phyloP scores from a whole-genome alignment of 2,888 invertebrate genomes.

The Steinernema carpocapsae region DNA sequence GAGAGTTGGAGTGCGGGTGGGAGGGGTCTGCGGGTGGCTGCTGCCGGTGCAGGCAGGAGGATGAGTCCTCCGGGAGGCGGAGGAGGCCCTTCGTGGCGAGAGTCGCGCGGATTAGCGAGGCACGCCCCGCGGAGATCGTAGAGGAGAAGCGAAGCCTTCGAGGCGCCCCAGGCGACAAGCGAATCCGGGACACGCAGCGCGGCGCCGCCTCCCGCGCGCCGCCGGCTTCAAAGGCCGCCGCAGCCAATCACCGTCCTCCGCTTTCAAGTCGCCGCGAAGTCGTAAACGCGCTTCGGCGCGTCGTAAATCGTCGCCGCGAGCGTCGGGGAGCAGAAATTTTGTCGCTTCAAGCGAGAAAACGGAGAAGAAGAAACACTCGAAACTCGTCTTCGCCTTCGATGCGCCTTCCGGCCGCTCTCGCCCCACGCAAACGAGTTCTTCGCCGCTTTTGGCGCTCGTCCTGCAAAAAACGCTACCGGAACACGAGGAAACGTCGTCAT shows the following conservation, averaged over 20 bases:
- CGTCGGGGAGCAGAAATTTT: slow-evolving; percentile 4
- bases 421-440: slow-evolving; percentile 6
- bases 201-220: neutral
- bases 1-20: slow-evolving; percentile 30
- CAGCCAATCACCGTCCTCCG: slow-evolving; percentile 3
- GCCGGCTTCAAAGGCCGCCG: neutral
- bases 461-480: slow-evolving; percentile 1
- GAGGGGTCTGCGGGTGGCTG: neutral
- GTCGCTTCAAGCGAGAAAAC: slow-evolving; percentile 19
- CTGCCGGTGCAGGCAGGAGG: too few relatives aligned
- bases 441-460: neutral
- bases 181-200: neutral
- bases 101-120: neutral
- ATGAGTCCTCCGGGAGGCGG: neutral
- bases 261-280: slow-evolving; percentile 18
- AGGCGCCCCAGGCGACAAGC: neutral
- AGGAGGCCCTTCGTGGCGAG: slow-evolving; percentile 5
- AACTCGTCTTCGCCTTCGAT: slow-evolving; percentile 12
- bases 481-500: neutral
- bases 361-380: slow-evolving; percentile 4
- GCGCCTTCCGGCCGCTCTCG: slow-evolving; percentile 3
- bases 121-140: slow-evolving; percentile 17
- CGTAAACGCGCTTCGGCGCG: slow-evolving; percentile 19
- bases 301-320: slow-evolving; percentile 29
- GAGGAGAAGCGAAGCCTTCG: neutral